phyloP scores from a whole-genome alignment of 2,113 vertebrate species.

The Acrocephalus arundinaceus region DNA sequence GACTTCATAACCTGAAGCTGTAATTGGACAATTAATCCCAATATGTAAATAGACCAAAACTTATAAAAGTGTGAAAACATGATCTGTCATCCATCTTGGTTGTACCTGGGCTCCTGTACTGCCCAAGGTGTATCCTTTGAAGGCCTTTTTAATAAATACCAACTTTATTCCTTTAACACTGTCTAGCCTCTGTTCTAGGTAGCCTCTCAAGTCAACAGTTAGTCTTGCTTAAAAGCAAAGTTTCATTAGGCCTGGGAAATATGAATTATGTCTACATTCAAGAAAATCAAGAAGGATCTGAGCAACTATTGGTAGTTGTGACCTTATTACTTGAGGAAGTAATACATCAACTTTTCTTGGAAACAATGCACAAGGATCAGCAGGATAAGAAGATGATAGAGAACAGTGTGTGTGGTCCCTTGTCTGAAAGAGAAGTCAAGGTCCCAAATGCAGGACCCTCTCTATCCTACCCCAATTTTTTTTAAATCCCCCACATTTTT shows the following conservation, averaged over 20 bases:
- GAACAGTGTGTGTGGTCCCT: neutral
- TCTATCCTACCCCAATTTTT: neutral
- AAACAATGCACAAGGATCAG: neutral
- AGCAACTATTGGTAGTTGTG: neutral
- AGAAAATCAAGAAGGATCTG: neutral
- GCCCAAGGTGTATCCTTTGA: neutral
- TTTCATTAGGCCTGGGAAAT: neutral
- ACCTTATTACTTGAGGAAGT: neutral
- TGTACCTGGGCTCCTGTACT: neutral
- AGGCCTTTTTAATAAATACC: neutral
- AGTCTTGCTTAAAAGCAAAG: neutral
- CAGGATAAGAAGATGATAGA: neutral
- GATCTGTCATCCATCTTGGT: neutral
- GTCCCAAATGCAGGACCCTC: accelerated
- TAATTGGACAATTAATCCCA: neutral
- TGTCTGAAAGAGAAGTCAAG: neutral
- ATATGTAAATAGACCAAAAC: neutral
- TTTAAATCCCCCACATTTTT: accelerated
- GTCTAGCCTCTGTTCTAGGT: neutral
- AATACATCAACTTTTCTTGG: neutral
- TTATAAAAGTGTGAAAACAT: neutral
- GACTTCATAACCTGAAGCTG: neutral
- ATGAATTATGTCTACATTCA: neutral
- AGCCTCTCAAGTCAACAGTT: neutral
- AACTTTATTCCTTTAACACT: neutral